These are phyloP conservation scores for Lordiphosa andalusiaca DNA, from an alignment of 2,888 invertebrate species.

Conservation along the genomic window DNA sequence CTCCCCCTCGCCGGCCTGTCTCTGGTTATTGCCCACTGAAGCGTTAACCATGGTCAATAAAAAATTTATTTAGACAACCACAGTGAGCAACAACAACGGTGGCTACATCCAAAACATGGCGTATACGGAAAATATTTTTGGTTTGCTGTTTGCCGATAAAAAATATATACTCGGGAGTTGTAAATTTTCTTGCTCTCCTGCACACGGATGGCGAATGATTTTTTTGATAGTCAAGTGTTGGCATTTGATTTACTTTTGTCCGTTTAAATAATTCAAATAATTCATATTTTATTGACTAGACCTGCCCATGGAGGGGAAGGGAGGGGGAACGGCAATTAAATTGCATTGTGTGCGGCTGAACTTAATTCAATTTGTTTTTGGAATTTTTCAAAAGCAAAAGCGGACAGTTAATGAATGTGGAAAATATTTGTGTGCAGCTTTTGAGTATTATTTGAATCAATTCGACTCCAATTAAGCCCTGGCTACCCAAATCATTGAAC, in stretches of 20 bases:
- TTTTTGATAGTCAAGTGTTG: constrained; percentile 45
- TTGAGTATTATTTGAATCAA: background rate
- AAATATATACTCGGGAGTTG: constrained; percentile 28
- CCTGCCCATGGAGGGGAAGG: constrained; percentile 13
- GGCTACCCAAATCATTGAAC: too few species aligned
- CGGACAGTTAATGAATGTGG: background rate
- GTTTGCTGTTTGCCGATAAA: constrained; percentile 56
- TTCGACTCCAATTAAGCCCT: too few species aligned
- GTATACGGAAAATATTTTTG: constrained; percentile 21
- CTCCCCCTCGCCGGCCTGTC: constrained; percentile 9
- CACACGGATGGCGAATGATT: constrained; percentile 6
- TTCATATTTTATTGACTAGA: constrained; percentile 68
- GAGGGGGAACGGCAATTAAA: constrained; percentile 34
- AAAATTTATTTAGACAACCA: constrained; percentile 73
- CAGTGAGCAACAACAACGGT: constrained; percentile 60
- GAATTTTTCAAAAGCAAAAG: constrained; percentile 19
- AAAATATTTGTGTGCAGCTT: constrained; percentile 13
- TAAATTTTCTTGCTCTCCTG: constrained; percentile 25
- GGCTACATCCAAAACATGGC: constrained; percentile 45
- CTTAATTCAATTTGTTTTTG: constrained; percentile 47
- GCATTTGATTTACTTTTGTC: constrained; percentile 59
- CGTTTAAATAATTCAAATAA: constrained; percentile 65
- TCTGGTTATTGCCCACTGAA: constrained; percentile 64
- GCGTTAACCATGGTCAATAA: constrained; percentile 74
- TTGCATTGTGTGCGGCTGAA: constrained; percentile 31